Percentiles rank a stretch among this genome's conserved stretches.
These are phyloP conservation scores for Tamandua tetradactyla DNA, from an alignment of 2,797 vertebrate genomes.

Conservation along the genomic window DNA sequence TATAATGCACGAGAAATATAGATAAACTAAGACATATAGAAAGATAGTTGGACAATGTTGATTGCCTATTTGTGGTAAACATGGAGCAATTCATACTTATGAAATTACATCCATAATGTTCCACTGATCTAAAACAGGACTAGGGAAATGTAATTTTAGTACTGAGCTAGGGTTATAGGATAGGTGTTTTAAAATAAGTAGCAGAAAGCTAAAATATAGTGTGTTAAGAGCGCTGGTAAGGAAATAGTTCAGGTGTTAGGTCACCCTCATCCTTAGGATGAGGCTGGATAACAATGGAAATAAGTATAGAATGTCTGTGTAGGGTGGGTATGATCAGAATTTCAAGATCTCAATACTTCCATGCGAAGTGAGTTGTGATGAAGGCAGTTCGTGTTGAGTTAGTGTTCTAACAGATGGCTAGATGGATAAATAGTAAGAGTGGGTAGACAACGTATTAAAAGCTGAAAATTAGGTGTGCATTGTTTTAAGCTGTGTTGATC, in stretches of 20 bases:
- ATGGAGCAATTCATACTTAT: neutral
- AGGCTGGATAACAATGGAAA: neutral
- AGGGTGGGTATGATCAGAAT: neutral
- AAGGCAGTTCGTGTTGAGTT: neutral
- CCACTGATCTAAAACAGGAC: neutral
- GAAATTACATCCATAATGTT: neutral
- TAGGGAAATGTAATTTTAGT: neutral
- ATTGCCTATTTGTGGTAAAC: neutral
- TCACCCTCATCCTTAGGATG: neutral
- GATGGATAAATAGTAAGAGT: neutral
- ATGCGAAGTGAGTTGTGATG: neutral
- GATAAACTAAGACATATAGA: neutral
- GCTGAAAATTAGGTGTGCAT: neutral
- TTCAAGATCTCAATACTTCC: neutral
- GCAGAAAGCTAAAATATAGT: neutral
- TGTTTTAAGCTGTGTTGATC: neutral
- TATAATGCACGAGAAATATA: neutral
- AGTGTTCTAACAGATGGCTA: neutral
- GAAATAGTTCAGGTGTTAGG: neutral
- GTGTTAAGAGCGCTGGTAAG: neutral
- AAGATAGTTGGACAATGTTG: neutral
- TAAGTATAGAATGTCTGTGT: neutral
- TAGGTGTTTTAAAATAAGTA: neutral
- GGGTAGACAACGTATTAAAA: neutral
- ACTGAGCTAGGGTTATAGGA: neutral